Conservation (phyloP, 53 echinoderm and acorn worm genomes). For the Paracentrotus lividus region DNA sequence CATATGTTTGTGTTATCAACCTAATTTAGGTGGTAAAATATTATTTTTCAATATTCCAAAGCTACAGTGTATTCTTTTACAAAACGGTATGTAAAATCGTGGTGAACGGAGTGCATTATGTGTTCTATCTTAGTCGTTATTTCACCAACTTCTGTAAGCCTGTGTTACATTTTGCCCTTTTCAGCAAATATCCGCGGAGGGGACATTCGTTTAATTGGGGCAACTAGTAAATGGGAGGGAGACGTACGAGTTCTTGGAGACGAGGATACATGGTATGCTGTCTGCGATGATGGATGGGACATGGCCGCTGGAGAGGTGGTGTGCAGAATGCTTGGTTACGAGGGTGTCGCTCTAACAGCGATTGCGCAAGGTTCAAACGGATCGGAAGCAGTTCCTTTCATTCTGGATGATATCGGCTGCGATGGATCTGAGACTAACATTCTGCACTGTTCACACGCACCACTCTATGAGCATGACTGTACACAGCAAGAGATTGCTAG, state of each 20-base stretch:
- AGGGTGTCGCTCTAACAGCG: neutral
- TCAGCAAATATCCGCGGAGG: neutral
- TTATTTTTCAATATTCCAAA: too few relatives aligned
- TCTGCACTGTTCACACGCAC: neutral
- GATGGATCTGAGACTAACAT: neutral
- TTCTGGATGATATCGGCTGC: neutral
- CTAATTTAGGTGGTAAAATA: too few relatives aligned
- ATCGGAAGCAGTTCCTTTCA: neutral
- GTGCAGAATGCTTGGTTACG: conserved; percentile 11
- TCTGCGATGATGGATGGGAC: conserved; percentile 25
- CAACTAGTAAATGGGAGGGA: neutral
- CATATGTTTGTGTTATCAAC: too few relatives aligned
- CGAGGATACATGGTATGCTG: neutral
- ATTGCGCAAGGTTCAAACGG: neutral
- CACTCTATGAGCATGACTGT: neutral
- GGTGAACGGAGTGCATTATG: too few relatives aligned
- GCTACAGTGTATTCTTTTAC: too few relatives aligned
- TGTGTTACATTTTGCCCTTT: neutral
- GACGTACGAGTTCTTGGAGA: neutral
- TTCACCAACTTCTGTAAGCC: too few relatives aligned
- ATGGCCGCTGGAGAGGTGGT: neutral
- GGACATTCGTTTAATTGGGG: neutral
- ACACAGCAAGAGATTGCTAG: conserved; percentile 1
- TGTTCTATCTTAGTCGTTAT: too few relatives aligned
- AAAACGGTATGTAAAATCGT: too few relatives aligned